Percentiles rank a stretch among this genome's conserved stretches.
Evolutionary conservation across 2,113 vertebrate genomes (phyloP).

Genomic region (Sylvilagus bachmani): DNA sequence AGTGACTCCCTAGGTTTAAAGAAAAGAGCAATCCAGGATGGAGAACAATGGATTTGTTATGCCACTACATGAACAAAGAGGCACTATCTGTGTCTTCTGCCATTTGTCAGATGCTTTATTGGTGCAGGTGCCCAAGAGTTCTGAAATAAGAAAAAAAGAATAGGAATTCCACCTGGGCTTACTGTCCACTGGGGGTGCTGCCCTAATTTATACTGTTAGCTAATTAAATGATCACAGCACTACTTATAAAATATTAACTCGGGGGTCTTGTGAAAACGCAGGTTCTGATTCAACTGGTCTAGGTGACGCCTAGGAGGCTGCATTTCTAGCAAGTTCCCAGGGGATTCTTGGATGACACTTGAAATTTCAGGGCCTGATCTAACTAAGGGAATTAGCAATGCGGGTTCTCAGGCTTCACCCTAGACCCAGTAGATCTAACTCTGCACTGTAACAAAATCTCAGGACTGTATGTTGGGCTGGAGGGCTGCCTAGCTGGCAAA

Average conservation of each 20-base stretch:
- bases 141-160: background rate
- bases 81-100: background rate
- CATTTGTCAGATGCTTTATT: background rate
- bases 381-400: background rate
- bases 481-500: background rate
- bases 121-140: background rate
- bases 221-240: background rate
- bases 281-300: background rate
- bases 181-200: background rate
- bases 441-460: constrained; percentile 6
- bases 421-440: background rate
- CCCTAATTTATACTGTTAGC: background rate
- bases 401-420: background rate
- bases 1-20: background rate
- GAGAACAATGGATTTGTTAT: background rate
- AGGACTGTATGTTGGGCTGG: background rate
- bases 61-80: constrained; percentile 4
- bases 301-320: background rate
- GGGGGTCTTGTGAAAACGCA: background rate
- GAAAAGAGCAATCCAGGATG: background rate
- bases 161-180: background rate
- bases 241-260: background rate
- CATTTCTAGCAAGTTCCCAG: background rate
- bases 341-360: background rate
- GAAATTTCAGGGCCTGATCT: background rate